These are phyloP conservation scores for Labeo catla DNA, from an alignment of 2,113 vertebrate species.

Conservation along the genomic window DNA sequence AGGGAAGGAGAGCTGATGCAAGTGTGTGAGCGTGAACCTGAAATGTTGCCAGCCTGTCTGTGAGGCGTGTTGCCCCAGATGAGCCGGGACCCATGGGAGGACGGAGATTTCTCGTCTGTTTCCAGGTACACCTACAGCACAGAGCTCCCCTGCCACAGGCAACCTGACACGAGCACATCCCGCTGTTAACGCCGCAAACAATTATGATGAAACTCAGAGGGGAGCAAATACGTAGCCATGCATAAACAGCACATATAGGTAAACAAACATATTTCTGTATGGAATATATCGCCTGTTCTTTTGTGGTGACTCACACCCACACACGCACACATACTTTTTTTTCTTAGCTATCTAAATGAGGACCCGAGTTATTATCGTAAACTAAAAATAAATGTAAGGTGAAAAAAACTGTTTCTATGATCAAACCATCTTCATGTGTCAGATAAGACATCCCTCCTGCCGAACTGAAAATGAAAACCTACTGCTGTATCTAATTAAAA, in stretches of 20 bases:
- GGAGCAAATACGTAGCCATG: conserved; percentile 21
- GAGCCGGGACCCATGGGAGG: conserved; percentile 6
- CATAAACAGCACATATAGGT: background rate
- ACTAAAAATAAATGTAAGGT: background rate
- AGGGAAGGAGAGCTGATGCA: conserved; percentile 28
- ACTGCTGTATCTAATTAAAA: background rate
- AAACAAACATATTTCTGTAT: background rate
- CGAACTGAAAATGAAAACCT: background rate
- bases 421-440: background rate
- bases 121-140: conserved; percentile 55
- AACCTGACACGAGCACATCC: conserved; percentile 59
- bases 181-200: conserved; percentile 55
- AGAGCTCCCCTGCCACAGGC: conserved; percentile 55
- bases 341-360: background rate
- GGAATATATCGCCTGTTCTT: background rate
- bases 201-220: conserved; percentile 68
- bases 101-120: conserved; percentile 52
- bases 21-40: background rate
- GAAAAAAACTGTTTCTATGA: background rate
- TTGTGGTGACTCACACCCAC: background rate
- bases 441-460: background rate
- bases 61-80: background rate
- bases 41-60: conserved; percentile 36
- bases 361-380: background rate
- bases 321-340: background rate